Percentiles rank a stretch among this genome's conserved stretches.
phyloP scores from a whole-genome alignment of 2,113 vertebrate genomes.

The Rissa tridactyla region DNA sequence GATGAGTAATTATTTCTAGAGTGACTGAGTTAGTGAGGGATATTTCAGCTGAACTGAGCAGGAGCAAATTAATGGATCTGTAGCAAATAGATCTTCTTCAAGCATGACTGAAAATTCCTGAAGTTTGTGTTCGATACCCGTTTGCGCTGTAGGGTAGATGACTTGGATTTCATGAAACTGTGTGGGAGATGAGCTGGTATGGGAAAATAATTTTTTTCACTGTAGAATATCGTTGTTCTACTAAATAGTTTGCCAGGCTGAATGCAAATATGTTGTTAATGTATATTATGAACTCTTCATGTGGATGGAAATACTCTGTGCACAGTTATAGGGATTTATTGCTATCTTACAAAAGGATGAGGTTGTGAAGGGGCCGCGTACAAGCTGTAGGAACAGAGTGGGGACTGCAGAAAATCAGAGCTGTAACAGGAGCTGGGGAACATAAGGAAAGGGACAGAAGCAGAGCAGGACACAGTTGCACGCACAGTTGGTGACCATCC shows the following conservation, averaged over 20 bases:
- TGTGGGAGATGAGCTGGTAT: not conserved
- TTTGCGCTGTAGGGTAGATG: not conserved
- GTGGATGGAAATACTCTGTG: not conserved
- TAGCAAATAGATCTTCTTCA: not conserved
- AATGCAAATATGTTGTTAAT: not conserved
- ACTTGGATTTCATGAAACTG: not conserved
- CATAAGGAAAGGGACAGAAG: not conserved
- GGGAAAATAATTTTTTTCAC: not conserved
- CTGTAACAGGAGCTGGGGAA: not conserved
- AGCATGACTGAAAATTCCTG: not conserved
- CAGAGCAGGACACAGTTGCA: not conserved
- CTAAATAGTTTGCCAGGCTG: not conserved
- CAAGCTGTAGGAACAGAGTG: not conserved
- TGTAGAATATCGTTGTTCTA: not conserved
- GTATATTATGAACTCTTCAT: fast-evolving
- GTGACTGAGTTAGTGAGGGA: not conserved
- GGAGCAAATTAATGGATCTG: not conserved
- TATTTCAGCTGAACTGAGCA: not conserved
- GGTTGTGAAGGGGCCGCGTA: not conserved
- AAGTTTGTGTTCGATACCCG: not conserved
- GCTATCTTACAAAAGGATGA: not conserved
- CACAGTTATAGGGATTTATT: not conserved
- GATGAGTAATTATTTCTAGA: not conserved
- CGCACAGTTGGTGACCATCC: not conserved
- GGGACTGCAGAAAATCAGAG: not conserved